Percentiles rank a stretch among this genome's conserved stretches.
phyloP scores from a whole-genome alignment of 2,888 invertebrate species.

The Agrotis ipsilon region DNA sequence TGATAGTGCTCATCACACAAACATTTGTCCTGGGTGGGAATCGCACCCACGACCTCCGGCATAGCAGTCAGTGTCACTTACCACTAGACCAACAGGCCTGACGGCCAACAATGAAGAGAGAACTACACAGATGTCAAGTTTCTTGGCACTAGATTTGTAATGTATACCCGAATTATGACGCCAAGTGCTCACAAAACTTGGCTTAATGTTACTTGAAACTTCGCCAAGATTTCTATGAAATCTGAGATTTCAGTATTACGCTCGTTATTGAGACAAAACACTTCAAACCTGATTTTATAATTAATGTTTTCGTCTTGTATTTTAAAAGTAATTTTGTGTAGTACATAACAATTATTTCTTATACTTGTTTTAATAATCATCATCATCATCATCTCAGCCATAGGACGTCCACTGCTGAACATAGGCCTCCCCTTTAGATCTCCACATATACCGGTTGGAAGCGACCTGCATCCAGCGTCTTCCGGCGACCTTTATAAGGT shows the following conservation, averaged over 20 bases:
- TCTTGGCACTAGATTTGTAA: not conserved
- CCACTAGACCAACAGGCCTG: no score
- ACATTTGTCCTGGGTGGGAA: no score
- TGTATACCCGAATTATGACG: slow-evolving; percentile 4
- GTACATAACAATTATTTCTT: not conserved
- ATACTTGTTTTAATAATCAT: not conserved
- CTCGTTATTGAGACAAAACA: not conserved
- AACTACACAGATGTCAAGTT: not conserved
- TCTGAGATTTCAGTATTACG: slow-evolving; percentile 9
- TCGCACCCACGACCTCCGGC: no score
- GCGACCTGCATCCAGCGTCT: no score
- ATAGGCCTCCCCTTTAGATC: no score
- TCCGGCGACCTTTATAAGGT: no score
- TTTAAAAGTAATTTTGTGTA: not conserved
- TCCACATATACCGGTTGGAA: no score
- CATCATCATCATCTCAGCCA: no score
- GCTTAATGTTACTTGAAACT: slow-evolving; percentile 41
- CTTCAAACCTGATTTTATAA: not conserved
- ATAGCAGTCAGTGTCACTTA: no score
- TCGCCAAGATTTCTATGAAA: slow-evolving; percentile 28
- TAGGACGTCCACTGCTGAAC: no score
- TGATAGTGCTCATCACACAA: no score
- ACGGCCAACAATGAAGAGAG: no score
- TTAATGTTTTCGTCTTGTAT: not conserved
- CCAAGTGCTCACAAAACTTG: slow-evolving; percentile 13